Base-by-base conservation (phyloP, 1,140 invertebrate species). In the Lutraria rhynchaena region DNA sequence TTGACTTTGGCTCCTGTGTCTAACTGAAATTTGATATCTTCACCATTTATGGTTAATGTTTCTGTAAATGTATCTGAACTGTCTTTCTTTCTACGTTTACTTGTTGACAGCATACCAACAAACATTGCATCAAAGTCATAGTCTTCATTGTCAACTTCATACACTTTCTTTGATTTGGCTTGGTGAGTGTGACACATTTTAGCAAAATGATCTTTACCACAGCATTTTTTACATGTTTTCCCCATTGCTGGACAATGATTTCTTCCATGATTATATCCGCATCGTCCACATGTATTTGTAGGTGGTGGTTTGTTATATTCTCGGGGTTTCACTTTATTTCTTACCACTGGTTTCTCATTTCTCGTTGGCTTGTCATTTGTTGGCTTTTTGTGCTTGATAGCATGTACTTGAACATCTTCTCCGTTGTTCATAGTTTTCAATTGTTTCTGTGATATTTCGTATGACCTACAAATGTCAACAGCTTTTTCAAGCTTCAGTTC, bases 181-280 rank as follows among this genome's bases (percentile, higher is more conserved):
- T 15, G 15, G 11, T 46, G 29, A 15, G 57, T 76, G 35, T 41
- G 70, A 60, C 83, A 84, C 24, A 44, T 15, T 19, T n/a, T 29
- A 51, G 70, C 67, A 17, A 76, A 76, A 58, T 82, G 73, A 60
- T 44, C 53, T 15, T 29, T 37, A 33, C 61, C 58, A 37, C 55
- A 55, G 51, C 78, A 84, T 77, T 82, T 82, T 4, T 37, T 58
- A 70, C 83, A 82, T 55, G 29, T 49, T 29, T 74, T 35, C 19
- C 80, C 83, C n/a, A 22, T 76, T 22, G 78, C 78, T 49, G 78
- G 70, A 53, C 70, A 82, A 11, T 31, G 17, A 19, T 33, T 41
- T 24, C 61, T 76, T 29, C 46, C 37, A 46, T 31, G 0, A 17
- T 15, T 44, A 19, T 81, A 58, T 33, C 82, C 74, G 73, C 74